Conservation (phyloP, 2,797 vertebrate species). For the Muraenolepis orangiensis region DNA sequence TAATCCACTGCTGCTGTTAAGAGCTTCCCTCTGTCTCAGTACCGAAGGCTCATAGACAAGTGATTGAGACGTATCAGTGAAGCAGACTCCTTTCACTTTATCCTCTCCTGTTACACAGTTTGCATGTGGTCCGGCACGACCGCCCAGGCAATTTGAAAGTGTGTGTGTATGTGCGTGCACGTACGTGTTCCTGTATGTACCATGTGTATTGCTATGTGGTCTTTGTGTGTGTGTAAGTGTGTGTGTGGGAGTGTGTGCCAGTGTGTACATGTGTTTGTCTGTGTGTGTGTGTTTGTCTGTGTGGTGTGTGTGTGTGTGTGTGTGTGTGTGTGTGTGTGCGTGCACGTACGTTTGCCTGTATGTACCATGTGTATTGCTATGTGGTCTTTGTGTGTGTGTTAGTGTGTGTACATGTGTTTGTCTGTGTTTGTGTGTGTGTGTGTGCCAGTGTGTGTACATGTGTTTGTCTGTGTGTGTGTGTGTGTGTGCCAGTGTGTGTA, state of each 20-base stretch:
- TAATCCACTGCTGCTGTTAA: background rate
- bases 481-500: conserved; percentile 10
- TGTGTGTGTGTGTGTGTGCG: background rate
- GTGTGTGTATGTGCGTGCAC: background rate
- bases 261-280: background rate
- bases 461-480: conserved; percentile 20
- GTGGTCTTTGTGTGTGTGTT: background rate
- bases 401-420: too few relatives aligned
- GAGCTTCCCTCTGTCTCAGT: background rate
- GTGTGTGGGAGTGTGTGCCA: too few relatives aligned
- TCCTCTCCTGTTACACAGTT: conserved; percentile 59
- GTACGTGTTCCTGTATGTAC: background rate
- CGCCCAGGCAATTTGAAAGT: background rate
- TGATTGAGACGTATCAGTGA: conserved; percentile 58
- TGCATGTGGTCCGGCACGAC: conserved; percentile 25
- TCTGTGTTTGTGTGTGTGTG: background rate
- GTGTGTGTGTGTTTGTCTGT: conserved; percentile 1
- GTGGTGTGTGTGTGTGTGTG: background rate
- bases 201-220: too few relatives aligned
- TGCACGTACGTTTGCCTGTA: background rate
- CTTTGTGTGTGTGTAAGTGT: too few relatives aligned
- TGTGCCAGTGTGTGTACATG: conserved; percentile 12
- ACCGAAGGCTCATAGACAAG: conserved; percentile 37
- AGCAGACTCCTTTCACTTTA: conserved; percentile 56
- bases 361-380: background rate